These are phyloP conservation scores for Sclerodermus sp. DNA, from an alignment of 2,888 invertebrate genomes.

Conservation along the genomic window DNA sequence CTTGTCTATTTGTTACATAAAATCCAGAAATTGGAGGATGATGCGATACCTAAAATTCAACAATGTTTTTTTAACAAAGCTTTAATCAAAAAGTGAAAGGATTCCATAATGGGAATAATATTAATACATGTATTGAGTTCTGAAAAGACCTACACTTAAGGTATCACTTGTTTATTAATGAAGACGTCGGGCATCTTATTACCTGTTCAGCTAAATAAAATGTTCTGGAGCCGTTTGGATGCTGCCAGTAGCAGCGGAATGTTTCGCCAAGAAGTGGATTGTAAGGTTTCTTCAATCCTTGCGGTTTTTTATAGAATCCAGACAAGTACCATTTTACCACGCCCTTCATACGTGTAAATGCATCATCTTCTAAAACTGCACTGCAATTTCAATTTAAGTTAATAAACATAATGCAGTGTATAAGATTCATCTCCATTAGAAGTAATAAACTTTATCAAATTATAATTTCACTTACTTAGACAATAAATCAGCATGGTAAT, in stretches of 20 bases:
- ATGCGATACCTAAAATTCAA: slow-evolving; percentile 78
- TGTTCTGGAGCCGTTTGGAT: slow-evolving; percentile 79
- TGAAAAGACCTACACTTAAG: no score
- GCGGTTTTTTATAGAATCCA: slow-evolving; percentile 91
- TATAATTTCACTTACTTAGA: slow-evolving; percentile 66
- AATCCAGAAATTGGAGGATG: slow-evolving; percentile 94
- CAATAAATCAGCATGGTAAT: slow-evolving; percentile 90
- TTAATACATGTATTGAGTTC: no score
- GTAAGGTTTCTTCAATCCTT: slow-evolving; percentile 93
- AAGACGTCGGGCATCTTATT: slow-evolving; percentile 6
- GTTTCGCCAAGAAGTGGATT: slow-evolving; percentile 93
- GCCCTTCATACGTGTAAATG: slow-evolving; percentile 85
- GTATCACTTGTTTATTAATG: background rate
- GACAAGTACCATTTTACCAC: slow-evolving; percentile 91
- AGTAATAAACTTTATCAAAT: no score
- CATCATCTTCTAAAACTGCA: slow-evolving; percentile 82
- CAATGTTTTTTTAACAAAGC: background rate
- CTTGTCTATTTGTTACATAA: slow-evolving; percentile 90
- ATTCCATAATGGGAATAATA: no score
- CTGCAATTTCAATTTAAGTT: slow-evolving; percentile 28
- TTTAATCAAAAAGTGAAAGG: background rate
- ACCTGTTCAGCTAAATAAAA: slow-evolving; percentile 94
- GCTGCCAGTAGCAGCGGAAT: slow-evolving; percentile 89
- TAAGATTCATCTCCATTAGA: no score
- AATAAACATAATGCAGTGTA: background rate